Percentiles rank a stretch among this genome's conserved stretches.
phyloP scores from a whole-genome alignment of 2,888 invertebrate species.

The Tipula confusa region DNA sequence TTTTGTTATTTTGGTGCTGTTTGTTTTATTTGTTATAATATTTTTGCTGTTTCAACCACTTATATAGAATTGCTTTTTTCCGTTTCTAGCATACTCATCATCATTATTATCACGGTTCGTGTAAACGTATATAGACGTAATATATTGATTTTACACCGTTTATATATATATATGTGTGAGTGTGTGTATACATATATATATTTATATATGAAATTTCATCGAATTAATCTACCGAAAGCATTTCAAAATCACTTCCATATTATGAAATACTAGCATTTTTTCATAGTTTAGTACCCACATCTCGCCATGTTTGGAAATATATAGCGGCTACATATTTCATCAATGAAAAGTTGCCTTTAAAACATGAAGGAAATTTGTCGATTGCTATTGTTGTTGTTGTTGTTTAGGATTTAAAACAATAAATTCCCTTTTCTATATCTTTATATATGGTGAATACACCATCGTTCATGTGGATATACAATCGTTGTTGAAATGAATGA shows the following conservation, averaged over 20 bases:
- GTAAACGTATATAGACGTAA: background rate
- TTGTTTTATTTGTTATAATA: background rate
- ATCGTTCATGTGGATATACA: background rate
- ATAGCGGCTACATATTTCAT: slow-evolving; percentile 13
- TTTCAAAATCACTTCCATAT: background rate
- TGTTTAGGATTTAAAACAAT: background rate
- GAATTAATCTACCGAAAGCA: slow-evolving; percentile 12
- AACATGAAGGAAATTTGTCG: background rate
- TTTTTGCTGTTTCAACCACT: background rate
- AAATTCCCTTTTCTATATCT: background rate
- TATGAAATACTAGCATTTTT: background rate
- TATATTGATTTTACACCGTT: background rate
- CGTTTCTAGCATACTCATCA: background rate
- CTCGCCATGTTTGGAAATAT: background rate
- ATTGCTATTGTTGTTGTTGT: no score
- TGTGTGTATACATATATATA: no score
- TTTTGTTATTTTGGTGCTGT: background rate
- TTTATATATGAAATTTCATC: background rate
- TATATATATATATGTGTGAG: no score
- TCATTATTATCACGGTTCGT: background rate
- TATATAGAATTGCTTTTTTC: background rate
- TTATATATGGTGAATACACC: background rate
- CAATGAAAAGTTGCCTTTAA: background rate
- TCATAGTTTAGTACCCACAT: background rate
- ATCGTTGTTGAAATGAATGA: background rate